Base-by-base conservation (phyloP, 2,888 invertebrate species). In the Ennomos fuscantarius region DNA sequence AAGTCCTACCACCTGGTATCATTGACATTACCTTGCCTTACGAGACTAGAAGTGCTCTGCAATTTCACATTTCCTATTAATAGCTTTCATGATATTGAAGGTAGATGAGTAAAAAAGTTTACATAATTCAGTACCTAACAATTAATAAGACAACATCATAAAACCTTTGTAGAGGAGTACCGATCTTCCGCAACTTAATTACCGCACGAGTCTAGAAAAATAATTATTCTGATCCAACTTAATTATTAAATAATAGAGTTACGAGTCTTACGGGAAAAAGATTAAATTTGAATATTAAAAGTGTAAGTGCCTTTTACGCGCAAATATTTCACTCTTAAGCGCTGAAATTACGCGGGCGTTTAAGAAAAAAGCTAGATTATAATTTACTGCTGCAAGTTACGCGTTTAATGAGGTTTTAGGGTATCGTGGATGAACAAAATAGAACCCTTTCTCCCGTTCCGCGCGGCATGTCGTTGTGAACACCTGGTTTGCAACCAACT, bases 331-430 rank as follows among this genome's bases (percentile, higher is more conserved):
- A 40, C 44, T 40, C 15, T 40, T 40, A 58, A 58, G 43, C 43
- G 43, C 39, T 48, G 53, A 44, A 58, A 53, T 58, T 59, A 52
- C 60, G 54, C 11, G 50, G 51, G 47, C 42, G 52, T 24, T 58
- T 56, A 60, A 50, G 54, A 55, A 59, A 53, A 66, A 61, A 12
- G 52, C 52, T 52, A 58, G 47, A 62, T 63, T 56, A 62, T 62
- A 67, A 62, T 62, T 68, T 60, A 57, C 53, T 49, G 49, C 52
- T 8, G 11, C 12, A 49, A 47, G 60, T 42, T 33, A 44, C 60
- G 45, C 55, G 33, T 62, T 66, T 62, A 55, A 63, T 59, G 60
- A 51, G 53, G 41, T 57, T 69, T 63, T 24, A 6, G 24, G 24
- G 24, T 6, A 24, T 6, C 24, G 24, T 24, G 6, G 24, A 24